A percentile compares a stretch with the other conserved stretches of the same genome.
Evolutionary conservation across 2,797 vertebrate genomes (phyloP).

Genomic region (Falco rusticolus): DNA sequence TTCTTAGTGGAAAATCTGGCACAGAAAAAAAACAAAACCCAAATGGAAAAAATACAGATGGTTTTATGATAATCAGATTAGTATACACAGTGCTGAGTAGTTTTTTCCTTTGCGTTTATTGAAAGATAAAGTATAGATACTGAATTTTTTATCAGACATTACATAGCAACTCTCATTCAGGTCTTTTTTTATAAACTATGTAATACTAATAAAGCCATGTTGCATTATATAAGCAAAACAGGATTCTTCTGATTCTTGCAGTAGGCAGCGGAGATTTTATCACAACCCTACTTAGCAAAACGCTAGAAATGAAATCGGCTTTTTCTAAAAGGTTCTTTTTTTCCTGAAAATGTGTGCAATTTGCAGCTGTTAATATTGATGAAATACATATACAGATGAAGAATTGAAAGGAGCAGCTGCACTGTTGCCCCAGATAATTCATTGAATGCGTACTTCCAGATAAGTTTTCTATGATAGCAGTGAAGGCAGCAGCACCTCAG

Average conservation of each 20-base stretch:
- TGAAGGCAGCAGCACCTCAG: not conserved
- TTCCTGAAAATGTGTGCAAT: not conserved
- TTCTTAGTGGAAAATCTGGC: not conserved
- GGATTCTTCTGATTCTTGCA: not conserved
- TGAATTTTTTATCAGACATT: not conserved
- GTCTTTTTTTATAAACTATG: not conserved
- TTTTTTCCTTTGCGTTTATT: not conserved
- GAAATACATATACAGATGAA: not conserved
- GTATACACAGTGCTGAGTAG: not conserved
- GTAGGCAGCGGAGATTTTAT: not conserved
- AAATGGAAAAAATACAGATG: not conserved
- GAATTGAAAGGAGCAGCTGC: constrained; percentile 33
- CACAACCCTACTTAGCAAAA: not conserved
- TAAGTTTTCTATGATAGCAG: not conserved
- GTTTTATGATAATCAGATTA: not conserved
- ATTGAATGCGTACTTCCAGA: not conserved
- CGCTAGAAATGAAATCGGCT: not conserved
- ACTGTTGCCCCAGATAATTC: not conserved
- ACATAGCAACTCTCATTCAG: not conserved
- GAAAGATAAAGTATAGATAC: not conserved
- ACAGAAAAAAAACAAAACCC: not conserved
- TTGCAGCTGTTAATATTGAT: constrained; percentile 23
- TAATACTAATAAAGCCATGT: not conserved
- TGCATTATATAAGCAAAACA: not conserved
- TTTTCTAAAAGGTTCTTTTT: constrained; percentile 11